These are phyloP conservation scores for Anoplophora glabripennis DNA, from an alignment of 1,140 invertebrate genomes.

Conservation along the genomic window DNA sequence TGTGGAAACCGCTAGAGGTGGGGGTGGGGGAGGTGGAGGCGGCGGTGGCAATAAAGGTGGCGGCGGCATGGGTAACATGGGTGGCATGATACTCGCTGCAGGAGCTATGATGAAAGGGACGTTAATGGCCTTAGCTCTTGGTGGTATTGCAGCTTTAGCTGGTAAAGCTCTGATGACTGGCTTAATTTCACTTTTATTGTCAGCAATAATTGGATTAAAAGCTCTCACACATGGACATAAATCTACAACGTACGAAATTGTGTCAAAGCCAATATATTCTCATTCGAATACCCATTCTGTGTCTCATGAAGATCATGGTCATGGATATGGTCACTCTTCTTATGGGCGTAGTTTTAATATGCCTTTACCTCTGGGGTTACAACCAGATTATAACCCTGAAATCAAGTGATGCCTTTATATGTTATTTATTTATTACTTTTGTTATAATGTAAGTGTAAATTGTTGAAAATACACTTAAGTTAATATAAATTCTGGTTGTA, in stretches of 20 bases:
- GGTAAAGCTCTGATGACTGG: conserved; percentile 82
- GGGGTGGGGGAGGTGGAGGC: conserved; percentile 53
- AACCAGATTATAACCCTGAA: conserved; percentile 38
- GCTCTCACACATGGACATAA: conserved; percentile 66
- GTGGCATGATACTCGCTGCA: conserved; percentile 58
- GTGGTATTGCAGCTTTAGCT: conserved; percentile 70
- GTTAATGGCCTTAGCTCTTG: conserved; percentile 70
- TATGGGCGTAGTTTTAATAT: conserved; percentile 52
- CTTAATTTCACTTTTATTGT: conserved; percentile 72
- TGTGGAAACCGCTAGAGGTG: conserved; percentile 49
- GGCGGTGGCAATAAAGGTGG: conserved; percentile 50
- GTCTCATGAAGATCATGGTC: conserved; percentile 59
- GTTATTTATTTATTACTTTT: too few species aligned
- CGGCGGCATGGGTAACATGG: conserved; percentile 55
- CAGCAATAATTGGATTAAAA: conserved; percentile 73
- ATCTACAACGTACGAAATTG: conserved; percentile 79
- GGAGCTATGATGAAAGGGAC: conserved; percentile 70
- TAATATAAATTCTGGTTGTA: too few species aligned
- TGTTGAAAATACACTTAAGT: too few species aligned
- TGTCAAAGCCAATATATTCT: conserved; percentile 74
- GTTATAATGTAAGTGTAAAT: too few species aligned
- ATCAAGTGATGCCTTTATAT: background rate
- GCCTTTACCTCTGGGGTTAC: conserved; percentile 44
- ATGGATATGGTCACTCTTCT: conserved; percentile 58
- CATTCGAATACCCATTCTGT: conserved; percentile 70